These are phyloP conservation scores for Popillia japonica DNA, from an alignment of 1,140 invertebrate genomes.

Conservation along the genomic window DNA sequence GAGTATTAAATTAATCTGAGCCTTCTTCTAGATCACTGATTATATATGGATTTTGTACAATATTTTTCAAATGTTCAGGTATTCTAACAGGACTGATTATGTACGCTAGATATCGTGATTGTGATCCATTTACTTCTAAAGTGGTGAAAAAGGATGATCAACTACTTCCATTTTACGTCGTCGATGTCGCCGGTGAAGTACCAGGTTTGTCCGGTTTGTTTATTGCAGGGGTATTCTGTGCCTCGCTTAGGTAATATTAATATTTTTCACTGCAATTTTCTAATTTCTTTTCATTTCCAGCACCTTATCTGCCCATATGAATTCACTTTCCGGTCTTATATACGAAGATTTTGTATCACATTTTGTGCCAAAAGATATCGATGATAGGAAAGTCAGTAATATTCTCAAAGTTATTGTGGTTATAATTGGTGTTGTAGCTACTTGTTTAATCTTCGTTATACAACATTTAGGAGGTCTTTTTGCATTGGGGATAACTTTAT, in stretches of 20 bases:
- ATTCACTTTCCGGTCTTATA: constrained; percentile 72
- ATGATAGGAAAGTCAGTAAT: constrained; percentile 60
- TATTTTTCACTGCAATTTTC: background rate
- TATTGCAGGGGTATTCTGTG: constrained; percentile 71
- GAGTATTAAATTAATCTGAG: background rate
- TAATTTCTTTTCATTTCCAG: constrained; percentile 57
- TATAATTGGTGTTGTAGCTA: constrained; percentile 67
- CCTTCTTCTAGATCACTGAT: background rate
- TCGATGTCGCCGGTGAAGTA: constrained; percentile 62
- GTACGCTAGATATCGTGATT: constrained; percentile 74
- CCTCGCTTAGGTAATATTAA: constrained; percentile 66
- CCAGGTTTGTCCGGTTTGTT: constrained; percentile 70
- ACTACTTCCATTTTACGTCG: constrained; percentile 64
- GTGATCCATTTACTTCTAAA: constrained; percentile 72
- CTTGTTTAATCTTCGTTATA: constrained; percentile 68
- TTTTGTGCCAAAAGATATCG: constrained; percentile 57
- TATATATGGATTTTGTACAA: constrained; percentile 37
- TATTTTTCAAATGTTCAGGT: constrained; percentile 48
- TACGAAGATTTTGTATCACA: constrained; percentile 71
- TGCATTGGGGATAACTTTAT: constrained; percentile 69
- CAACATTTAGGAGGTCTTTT: constrained; percentile 69
- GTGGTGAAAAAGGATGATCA: constrained; percentile 62
- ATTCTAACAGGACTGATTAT: constrained; percentile 74
- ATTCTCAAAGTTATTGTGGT: constrained; percentile 69
- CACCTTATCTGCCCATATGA: constrained; percentile 72